Evolutionary conservation across 2,888 invertebrate species (phyloP).

Genomic region (Drosophila formosana): DNA sequence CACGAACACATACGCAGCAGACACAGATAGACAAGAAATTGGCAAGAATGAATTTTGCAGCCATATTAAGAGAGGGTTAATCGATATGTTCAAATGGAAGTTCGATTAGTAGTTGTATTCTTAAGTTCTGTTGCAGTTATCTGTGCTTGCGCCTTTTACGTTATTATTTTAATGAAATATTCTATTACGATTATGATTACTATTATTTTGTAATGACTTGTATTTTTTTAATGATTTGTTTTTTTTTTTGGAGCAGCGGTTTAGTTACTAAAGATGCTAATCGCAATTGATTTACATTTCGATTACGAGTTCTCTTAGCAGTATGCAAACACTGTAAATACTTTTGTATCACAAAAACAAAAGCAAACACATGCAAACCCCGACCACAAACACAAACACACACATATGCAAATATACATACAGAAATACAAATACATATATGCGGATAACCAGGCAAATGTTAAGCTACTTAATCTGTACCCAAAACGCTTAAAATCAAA

Average conservation of each 20-base stretch:
- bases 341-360: slow-evolving; percentile 11
- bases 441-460: slow-evolving; percentile 56
- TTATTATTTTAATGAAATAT: slow-evolving; percentile 39
- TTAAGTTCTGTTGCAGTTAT: slow-evolving; percentile 27
- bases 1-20: background rate
- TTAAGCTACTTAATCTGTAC: slow-evolving; percentile 71
- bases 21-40: background rate
- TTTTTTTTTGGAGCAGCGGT: slow-evolving; percentile 53
- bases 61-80: slow-evolving; percentile 32
- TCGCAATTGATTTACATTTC: slow-evolving; percentile 51
- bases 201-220: slow-evolving; percentile 26
- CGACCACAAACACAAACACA: slow-evolving; percentile 37
- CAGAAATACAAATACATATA: slow-evolving; percentile 42
- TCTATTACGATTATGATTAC: slow-evolving; percentile 33
- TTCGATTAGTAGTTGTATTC: slow-evolving; percentile 9
- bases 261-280: slow-evolving; percentile 63
- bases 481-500: slow-evolving; percentile 39
- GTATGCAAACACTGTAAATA: slow-evolving; percentile 46
- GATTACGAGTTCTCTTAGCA: slow-evolving; percentile 43
- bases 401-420: slow-evolving; percentile 17
- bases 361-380: slow-evolving; percentile 20
- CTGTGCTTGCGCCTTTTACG: slow-evolving; percentile 38
- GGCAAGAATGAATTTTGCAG: slow-evolving; percentile 30
- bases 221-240: slow-evolving; percentile 26
- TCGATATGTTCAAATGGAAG: slow-evolving; percentile 22